Evolutionary conservation across 2,888 invertebrate genomes (phyloP), one percentile per base, ranked within the genome.

Genomic region (Rhopalosiphum nymphaeae): DNA sequence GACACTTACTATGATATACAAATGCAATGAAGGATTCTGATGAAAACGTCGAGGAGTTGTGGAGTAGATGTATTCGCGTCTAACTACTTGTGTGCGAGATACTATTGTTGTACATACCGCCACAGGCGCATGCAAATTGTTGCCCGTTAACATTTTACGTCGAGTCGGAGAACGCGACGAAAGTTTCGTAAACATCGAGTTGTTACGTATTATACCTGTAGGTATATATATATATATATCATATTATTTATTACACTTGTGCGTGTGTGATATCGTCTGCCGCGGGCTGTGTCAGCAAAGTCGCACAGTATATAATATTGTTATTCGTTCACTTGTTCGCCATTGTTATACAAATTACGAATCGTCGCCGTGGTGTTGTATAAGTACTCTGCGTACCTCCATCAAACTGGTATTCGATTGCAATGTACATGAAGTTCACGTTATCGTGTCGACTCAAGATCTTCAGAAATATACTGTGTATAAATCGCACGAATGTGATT

Each of bases 81-180:
- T 46, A 46, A 5, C 44, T 46, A 46, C 44, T 46, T 10, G 26
- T 57, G 61, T 57, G 10, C 26, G 61, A 61, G 61, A n/a, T 61
- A 61, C 26, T 11, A 56, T 25, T 46, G 44, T 46, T 46, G 44
- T 46, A 7, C 5, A 0, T 44, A 46, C 44, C 44, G 44, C 56
- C 25, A n/a, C 29, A 26, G 61, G 61, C 10, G 29, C n/a, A n/a
- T n/a, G n/a, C 13, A n/a, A n/a, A 67, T 67, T 29, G 0, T 67
- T 61, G 25, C 3, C n/a, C 29, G 61, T 61, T 61, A 67, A 13
- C 21, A 13, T 67, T n/a, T 67, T 29, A 67, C 13, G 1, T 13
- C n/a, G n/a, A 67, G 67, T n/a, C n/a, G 67, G 61, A n/a, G n/a
- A 67, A 67, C 67, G 13, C 61, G 67, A 67, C 67, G 67, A 67